Evolutionary conservation across 2,113 vertebrate genomes (phyloP).

Genomic region (Pantherophis guttatus): DNA sequence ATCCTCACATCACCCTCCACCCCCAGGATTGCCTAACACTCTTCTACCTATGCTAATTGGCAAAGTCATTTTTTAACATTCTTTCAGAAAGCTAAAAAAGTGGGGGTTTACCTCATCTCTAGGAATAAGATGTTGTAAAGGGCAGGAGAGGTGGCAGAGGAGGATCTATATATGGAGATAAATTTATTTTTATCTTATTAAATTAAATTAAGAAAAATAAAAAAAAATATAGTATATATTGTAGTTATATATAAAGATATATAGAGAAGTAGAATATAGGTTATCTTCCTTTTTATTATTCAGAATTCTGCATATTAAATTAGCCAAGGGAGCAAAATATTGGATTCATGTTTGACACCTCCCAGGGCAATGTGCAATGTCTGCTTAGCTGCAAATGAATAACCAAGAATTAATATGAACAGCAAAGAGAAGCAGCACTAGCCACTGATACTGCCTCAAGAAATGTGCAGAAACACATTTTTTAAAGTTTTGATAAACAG

Average conservation of each 20-base stretch:
- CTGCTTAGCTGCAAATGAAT: background rate
- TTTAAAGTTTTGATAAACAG: background rate
- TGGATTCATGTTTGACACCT: background rate
- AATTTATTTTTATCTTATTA: background rate
- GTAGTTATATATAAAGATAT: background rate
- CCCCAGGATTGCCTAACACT: background rate
- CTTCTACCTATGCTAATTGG: background rate
- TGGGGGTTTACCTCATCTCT: background rate
- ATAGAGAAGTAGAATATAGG: background rate
- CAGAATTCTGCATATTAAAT: background rate
- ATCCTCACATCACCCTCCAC: background rate
- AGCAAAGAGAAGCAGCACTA: background rate
- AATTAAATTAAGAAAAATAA: background rate
- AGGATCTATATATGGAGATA: background rate
- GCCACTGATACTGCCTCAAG: background rate
- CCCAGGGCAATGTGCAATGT: background rate
- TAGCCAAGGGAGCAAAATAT: background rate
- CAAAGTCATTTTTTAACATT: background rate
- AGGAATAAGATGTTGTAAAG: background rate
- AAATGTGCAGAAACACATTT: background rate
- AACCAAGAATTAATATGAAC: background rate
- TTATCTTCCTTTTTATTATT: background rate
- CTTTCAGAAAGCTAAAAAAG: background rate
- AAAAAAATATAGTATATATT: background rate
- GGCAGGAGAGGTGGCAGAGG: background rate